Conservation (phyloP, 2,797 vertebrate species). For the Yasuhikotakia modesta region DNA sequence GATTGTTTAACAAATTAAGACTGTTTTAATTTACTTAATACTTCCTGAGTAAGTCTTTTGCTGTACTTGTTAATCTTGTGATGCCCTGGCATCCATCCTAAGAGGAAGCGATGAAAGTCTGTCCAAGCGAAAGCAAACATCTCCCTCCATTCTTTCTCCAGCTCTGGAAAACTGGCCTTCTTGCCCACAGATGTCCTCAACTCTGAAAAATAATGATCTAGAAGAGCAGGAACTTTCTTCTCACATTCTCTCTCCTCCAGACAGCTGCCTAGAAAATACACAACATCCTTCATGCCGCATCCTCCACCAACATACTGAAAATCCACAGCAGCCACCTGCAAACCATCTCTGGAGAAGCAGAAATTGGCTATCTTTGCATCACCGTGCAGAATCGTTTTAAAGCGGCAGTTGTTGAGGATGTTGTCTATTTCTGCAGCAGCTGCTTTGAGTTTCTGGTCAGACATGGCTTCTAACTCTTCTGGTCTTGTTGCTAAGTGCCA, state of each 20-base stretch:
- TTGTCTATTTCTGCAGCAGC: conserved; percentile 72
- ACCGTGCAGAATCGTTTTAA: conserved; percentile 78
- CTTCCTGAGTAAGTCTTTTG: conserved; percentile 70
- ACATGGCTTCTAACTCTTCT: conserved; percentile 77
- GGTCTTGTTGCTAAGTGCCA: conserved; percentile 82
- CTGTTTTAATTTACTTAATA: conserved; percentile 67
- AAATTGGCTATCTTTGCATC: conserved; percentile 82
- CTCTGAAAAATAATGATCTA: conserved; percentile 76
- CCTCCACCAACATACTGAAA: conserved; percentile 81
- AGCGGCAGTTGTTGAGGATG: conserved; percentile 69
- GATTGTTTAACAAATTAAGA: not conserved
- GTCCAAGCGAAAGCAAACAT: conserved; percentile 80
- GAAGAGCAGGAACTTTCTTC: conserved; percentile 63
- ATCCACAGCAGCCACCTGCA: conserved; percentile 76
- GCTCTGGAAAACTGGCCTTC: conserved; percentile 64
- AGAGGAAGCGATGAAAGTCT: conserved; percentile 79
- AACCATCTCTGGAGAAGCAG: conserved; percentile 72
- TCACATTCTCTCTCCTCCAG: conserved; percentile 76
- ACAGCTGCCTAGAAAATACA: conserved; percentile 78
- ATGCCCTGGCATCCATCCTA: conserved; percentile 80
- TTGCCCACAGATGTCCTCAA: conserved; percentile 61
- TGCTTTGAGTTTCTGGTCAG: conserved; percentile 69
- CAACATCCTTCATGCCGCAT: conserved; percentile 80
- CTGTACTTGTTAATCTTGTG: conserved; percentile 78
- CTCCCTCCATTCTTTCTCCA: conserved; percentile 77